phyloP scores from a whole-genome alignment of 2,888 invertebrate species.

The Zygaena filipendulae region DNA sequence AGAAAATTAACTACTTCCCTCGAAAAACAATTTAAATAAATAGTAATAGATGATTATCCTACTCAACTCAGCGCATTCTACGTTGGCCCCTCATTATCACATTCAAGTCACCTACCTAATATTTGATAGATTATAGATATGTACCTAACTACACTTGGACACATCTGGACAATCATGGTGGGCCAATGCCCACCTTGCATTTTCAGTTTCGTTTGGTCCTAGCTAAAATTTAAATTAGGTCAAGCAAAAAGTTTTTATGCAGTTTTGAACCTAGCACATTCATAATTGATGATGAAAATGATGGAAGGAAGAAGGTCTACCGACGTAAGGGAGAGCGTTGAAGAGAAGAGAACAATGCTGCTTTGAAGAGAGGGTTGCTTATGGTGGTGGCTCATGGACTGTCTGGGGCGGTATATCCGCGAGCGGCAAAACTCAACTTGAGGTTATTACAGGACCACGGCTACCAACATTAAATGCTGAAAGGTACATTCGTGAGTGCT shows the following conservation, averaged over 20 bases:
- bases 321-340: conserved; percentile 13
- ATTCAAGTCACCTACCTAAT: too few species aligned
- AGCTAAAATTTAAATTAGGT: conserved; percentile 3
- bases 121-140: too few species aligned
- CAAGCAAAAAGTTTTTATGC: conserved; percentile 4
- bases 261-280: conserved; percentile 4
- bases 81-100: too few species aligned
- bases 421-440: conserved; percentile 1
- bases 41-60: too few species aligned
- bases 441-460: conserved; percentile 3
- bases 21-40: too few species aligned
- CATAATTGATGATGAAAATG: conserved; percentile 8
- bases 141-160: too few species aligned
- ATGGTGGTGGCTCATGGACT: conserved; percentile 12
- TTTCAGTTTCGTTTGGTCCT: conserved; percentile 1
- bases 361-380: conserved; percentile 11
- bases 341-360: conserved; percentile 14
- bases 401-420: conserved; percentile 13
- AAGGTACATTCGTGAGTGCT: conserved; percentile 2
- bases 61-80: too few species aligned
- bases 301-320: conserved; percentile 11
- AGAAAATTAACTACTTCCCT: too few species aligned
- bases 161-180: too few species aligned
- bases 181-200: conserved; percentile 1
- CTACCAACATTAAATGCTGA: conserved; percentile 2